These are phyloP conservation scores for Acrobasis consociella DNA, from an alignment of 2,888 invertebrate genomes.

Conservation along the genomic window DNA sequence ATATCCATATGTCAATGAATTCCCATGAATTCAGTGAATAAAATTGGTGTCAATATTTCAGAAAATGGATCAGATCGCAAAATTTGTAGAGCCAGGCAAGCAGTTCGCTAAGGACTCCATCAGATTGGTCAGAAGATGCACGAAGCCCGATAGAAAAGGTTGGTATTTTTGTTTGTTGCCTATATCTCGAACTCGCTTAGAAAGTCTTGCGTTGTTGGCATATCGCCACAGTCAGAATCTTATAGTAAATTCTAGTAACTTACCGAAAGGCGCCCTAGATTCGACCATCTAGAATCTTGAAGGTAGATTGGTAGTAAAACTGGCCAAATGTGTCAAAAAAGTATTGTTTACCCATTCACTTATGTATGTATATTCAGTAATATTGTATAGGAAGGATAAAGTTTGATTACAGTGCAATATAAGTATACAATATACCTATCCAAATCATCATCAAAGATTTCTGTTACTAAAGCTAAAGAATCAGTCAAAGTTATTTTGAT, in stretches of 20 bases:
- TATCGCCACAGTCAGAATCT: conserved; percentile 27
- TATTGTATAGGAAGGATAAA: too few relatives aligned
- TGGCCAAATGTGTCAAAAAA: too few relatives aligned
- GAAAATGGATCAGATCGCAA: conserved; percentile 98
- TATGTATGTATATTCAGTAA: too few relatives aligned
- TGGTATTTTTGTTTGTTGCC: conserved; percentile 34
- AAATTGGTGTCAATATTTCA: conserved; percentile 43
- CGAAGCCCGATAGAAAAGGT: conserved; percentile 99
- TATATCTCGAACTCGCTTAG: background rate
- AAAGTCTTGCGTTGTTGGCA: conserved; percentile 37
- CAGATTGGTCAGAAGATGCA: conserved; percentile 98
- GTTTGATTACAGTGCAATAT: too few relatives aligned
- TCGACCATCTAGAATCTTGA: background rate
- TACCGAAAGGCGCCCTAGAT: background rate
- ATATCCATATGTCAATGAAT: too few relatives aligned
- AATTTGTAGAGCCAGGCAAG: conserved; percentile 96
- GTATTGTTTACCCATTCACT: too few relatives aligned
- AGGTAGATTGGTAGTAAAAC: background rate
- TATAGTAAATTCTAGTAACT: conserved; percentile 6
- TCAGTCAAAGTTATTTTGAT: too few relatives aligned
- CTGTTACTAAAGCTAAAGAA: too few relatives aligned
- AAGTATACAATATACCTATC: too few relatives aligned
- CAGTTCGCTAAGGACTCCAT: conserved; percentile 99
- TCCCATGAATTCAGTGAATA: background rate
- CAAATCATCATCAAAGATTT: too few relatives aligned